A percentile compares a stretch with the other conserved stretches of the same genome.
Conservation (phyloP, 2,888 invertebrate species). For the Clunio marinus region DNA sequence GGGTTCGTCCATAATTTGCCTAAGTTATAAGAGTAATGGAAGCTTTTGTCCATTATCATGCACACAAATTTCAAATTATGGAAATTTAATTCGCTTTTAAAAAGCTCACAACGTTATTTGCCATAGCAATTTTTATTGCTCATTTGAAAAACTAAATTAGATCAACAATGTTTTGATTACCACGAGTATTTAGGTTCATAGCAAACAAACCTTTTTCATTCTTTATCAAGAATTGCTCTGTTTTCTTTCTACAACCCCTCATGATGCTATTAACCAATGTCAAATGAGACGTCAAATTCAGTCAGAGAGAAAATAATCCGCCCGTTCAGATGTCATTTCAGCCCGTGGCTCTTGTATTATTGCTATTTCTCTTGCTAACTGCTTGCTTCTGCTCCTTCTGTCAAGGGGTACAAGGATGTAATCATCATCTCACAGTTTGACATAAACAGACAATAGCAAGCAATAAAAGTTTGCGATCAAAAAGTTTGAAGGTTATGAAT, state of each 20-base stretch:
- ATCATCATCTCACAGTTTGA: constrained; percentile 24
- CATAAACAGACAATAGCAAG: constrained; percentile 6
- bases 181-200: too few relatives aligned
- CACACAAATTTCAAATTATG: constrained; percentile 18
- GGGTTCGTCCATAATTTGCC: constrained; percentile 11
- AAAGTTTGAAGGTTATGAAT: constrained; percentile 28
- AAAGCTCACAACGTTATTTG: neutral
- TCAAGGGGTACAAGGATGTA: constrained; percentile 10
- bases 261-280: neutral
- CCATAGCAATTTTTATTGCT: neutral
- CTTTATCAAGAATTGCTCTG: neutral
- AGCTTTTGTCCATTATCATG: neutral
- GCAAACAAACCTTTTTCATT: neutral
- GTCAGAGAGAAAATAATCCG: constrained; percentile 1
- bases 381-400: too few relatives aligned
- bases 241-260: neutral
- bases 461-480: constrained; percentile 10
- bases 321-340: neutral
- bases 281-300: constrained; percentile 35
- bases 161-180: constrained; percentile 11
- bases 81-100: constrained; percentile 5
- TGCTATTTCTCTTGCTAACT: neutral
- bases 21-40: neutral
- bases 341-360: neutral
- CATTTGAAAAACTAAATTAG: constrained; percentile 2